Evolutionary conservation across 2,797 vertebrate genomes (phyloP).

Genomic region (Sarcophilus harrisii): DNA sequence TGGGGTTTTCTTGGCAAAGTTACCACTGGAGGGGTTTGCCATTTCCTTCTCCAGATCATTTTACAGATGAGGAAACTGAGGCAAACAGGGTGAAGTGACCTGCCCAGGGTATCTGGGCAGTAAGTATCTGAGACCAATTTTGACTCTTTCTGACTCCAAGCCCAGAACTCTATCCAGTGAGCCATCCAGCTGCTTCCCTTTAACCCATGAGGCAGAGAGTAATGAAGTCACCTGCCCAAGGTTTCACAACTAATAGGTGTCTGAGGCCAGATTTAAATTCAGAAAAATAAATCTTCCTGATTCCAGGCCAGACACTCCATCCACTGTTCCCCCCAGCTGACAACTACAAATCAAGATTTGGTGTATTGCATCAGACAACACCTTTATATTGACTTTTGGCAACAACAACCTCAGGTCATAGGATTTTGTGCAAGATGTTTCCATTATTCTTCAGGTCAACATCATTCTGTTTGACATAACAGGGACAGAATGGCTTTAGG

Average conservation of each 20-base stretch:
- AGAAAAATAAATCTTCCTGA: neutral
- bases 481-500: constrained; percentile 8
- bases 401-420: neutral
- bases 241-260: neutral
- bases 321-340: neutral
- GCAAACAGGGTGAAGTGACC: neutral
- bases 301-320: neutral
- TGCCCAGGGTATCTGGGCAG: neutral
- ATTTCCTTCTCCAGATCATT: neutral
- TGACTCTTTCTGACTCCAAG: neutral
- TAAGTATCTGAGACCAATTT: neutral
- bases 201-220: neutral
- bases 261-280: neutral
- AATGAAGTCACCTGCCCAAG: neutral
- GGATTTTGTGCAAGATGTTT: neutral
- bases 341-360: neutral
- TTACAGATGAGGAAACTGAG: neutral
- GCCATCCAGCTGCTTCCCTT: neutral
- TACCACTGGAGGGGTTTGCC: neutral
- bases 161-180: neutral
- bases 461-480: neutral
- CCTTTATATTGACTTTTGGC: constrained; percentile 3
- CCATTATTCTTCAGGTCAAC: neutral
- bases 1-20: neutral
- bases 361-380: neutral